Percentiles rank a stretch among this genome's conserved stretches.
These are phyloP conservation scores for Triops longicaudatus DNA, from an alignment of 1,140 invertebrate genomes.

Conservation along the genomic window DNA sequence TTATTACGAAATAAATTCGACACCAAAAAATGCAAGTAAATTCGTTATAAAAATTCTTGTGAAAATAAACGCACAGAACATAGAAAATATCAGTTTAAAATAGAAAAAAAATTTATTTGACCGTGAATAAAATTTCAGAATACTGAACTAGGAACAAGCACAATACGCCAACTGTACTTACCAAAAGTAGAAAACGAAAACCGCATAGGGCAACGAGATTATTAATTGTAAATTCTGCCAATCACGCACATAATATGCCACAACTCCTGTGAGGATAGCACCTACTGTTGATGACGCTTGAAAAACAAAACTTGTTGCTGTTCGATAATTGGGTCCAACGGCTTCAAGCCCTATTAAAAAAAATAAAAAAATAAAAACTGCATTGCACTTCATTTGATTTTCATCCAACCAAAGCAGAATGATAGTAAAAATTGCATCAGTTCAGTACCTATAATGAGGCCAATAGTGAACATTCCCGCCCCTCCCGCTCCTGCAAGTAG, in stretches of 20 bases:
- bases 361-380: slow-evolving; percentile 52
- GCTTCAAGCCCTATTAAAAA: slow-evolving; percentile 36
- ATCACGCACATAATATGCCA: slow-evolving; percentile 37
- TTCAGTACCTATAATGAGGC: slow-evolving; percentile 34
- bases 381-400: slow-evolving; percentile 56
- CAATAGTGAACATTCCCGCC: slow-evolving; percentile 34
- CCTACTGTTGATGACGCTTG: slow-evolving; percentile 39
- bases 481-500: slow-evolving; percentile 34
- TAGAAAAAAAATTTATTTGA: no score
- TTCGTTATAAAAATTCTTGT: no score
- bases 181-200: slow-evolving; percentile 37
- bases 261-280: slow-evolving; percentile 35
- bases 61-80: no score
- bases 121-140: no score
- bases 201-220: slow-evolving; percentile 31
- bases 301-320: slow-evolving; percentile 36
- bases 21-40: no score
- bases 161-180: slow-evolving; percentile 29
- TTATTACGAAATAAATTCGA: no score
- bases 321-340: slow-evolving; percentile 35
- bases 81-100: no score
- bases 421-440: slow-evolving; percentile 58
- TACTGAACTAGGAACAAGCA: not conserved
- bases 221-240: slow-evolving; percentile 36
- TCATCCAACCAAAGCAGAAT: slow-evolving; percentile 47